Evolutionary conservation across 2,888 invertebrate species (phyloP).

Genomic region (Timema podura): DNA sequence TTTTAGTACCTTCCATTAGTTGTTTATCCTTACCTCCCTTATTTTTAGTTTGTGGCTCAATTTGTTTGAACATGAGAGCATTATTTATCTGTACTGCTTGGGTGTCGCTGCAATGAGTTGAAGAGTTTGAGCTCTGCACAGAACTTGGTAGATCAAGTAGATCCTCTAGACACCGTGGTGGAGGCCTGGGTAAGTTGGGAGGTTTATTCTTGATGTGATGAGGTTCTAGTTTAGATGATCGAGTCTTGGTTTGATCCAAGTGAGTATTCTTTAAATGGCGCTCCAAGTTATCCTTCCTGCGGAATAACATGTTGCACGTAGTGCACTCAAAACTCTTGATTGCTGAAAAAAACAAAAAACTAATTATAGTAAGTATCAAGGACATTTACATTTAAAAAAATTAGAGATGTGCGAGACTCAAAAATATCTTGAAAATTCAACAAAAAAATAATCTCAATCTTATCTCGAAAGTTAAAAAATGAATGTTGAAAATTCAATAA

Average conservation of each 20-base stretch:
- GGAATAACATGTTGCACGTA: background rate
- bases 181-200: background rate
- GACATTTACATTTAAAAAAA: background rate
- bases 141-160: background rate
- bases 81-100: too few relatives aligned
- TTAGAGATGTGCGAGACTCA: background rate
- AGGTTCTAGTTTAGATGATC: too few relatives aligned
- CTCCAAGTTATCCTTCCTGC: background rate
- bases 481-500: too few relatives aligned
- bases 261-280: conserved; percentile 2
- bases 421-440: too few relatives aligned
- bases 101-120: too few relatives aligned
- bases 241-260: background rate
- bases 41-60: background rate
- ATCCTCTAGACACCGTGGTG: background rate
- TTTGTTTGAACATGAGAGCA: too few relatives aligned
- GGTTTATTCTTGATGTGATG: too few relatives aligned
- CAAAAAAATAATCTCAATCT: too few relatives aligned
- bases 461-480: too few relatives aligned
- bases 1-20: background rate
- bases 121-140: background rate
- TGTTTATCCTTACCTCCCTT: background rate
- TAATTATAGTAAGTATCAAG: background rate
- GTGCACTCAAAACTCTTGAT: background rate
- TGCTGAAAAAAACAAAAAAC: background rate